A percentile compares a stretch with the other conserved stretches of the same genome.
Conservation (phyloP, 2,113 vertebrate species). For the Elaphurus davidianus region DNA sequence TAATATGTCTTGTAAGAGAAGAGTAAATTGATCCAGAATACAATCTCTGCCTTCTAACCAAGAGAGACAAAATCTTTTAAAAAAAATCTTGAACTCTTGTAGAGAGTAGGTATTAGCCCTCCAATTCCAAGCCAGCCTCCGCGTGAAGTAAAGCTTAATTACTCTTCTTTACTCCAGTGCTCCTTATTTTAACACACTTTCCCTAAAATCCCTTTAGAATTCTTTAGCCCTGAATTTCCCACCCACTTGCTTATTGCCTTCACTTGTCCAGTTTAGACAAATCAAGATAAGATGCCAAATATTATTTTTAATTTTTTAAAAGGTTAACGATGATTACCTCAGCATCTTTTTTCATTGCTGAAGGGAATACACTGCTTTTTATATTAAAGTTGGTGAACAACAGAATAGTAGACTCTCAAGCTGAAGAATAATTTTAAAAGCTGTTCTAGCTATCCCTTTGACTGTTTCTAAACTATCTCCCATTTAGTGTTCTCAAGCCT, state of each 20-base stretch:
- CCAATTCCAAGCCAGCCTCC: background rate
- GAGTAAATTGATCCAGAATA: background rate
- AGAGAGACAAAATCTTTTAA: background rate
- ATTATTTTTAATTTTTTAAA: constrained; percentile 27
- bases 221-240: constrained; percentile 5
- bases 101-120: background rate
- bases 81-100: background rate
- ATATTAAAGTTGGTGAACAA: constrained; percentile 34
- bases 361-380: constrained; percentile 28
- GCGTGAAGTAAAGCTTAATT: background rate
- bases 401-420: constrained; percentile 2
- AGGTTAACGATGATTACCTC: constrained; percentile 20
- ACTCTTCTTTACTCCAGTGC: background rate
- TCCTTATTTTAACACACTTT: background rate
- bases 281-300: constrained; percentile 31
- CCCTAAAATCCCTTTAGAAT: background rate
- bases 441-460: background rate
- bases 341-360: constrained; percentile 48
- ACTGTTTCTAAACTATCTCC: background rate
- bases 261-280: background rate
- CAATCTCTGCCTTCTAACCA: background rate
- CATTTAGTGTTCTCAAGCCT: background rate
- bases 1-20: background rate
- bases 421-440: background rate
- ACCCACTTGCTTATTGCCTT: background rate